Base-by-base conservation (phyloP, 2,888 invertebrate species). In the Luperina nickerlii region DNA sequence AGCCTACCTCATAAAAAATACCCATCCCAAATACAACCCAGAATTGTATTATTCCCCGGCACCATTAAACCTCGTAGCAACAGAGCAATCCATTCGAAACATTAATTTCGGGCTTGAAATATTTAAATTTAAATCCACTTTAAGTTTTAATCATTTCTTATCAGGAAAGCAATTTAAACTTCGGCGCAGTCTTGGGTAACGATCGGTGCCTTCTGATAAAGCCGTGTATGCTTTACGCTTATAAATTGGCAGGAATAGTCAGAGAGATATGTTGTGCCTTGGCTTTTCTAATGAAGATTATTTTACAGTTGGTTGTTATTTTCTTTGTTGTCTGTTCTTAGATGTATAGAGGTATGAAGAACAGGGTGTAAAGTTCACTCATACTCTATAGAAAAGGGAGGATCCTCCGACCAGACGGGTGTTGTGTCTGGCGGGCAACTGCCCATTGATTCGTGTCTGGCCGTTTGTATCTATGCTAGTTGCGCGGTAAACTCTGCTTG, bases 151-250 rank as follows among this genome's bases (percentile, higher is more conserved):
- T 85, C 74, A 85, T 85, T 86, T 86, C 85, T 85, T 85, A 85
- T 85, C 86, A 75, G 72, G 57, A 83, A 85, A 83, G 83, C 74
- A 85, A 85, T 85, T 85, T 86, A 80, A 85, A 85, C 86, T 85
- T 85, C 38, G 76, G 15, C 62, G 48, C 83, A 73, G 69, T 76
- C 76, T 84, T 67, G 83, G 72, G 74, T 84, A 84, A 78, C 69
- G 84, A 84, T 84, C 78, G 85, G 82, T 18, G 69, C 67, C 57
- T 73, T 27, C 78, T 78, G 84, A 82, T 85, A 85, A 81, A 18
- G 24, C 71, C 84, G 85, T 84, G 75, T 84, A 82, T 84, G 84
- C 75, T 82, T 84, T 63, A 74, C 73, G 85, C 82, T 85, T 85
- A 57, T 82, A 66, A 85, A 75, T 78, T 76, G 24, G 24, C 15